Evolutionary conservation across 2,797 vertebrate species (phyloP), one percentile per base, ranked within the genome.

Genomic region (Bradypodion ventrale): DNA sequence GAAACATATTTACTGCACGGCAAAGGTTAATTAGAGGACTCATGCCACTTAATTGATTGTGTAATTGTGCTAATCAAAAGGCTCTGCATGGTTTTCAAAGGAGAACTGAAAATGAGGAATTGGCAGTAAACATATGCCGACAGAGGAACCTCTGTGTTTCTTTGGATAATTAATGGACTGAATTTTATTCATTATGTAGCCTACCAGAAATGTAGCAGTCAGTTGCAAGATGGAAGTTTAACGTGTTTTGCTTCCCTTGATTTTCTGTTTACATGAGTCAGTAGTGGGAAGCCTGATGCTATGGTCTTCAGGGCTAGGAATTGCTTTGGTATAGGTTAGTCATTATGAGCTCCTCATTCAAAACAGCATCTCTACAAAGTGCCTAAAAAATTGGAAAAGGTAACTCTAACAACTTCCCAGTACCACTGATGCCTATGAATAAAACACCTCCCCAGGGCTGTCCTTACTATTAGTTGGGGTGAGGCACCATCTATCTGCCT

Each of bases 81-180:
- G 87, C n/a, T 1, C 4, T n/a, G 44, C 52, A 60, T 86, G 37
- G 35, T 75, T 91, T 91, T 82, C 73, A 80, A 86, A 86, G 84
- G 35, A 37, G 83, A 83, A 35, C 1, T 74, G 25, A 76, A 89
- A 88, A 29, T 2, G 37, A 49, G 68, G 40, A 89, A 88, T 75
- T 87, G 90, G 23, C 82, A n/a, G 10, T 83, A 75, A 72, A 83
- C 37, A 21, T 49, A 52, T 44, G 2, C 52, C 80, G 84, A 81
- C n/a, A 80, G 62, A n/a, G 1, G 1, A 72, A 21, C 5, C 1
- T 84, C 78, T 79, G 2, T 23, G 25, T 73, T 83, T 79, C 1
- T 78, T 87, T 80, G 77, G 69, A 87, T 82, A 89, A 87, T 4
- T 63, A 65, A 65, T 25, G 1, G 73, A 83, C 23, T 59, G 59